phyloP scores from a whole-genome alignment of 2,888 invertebrate species.

The Chorisops tibialis region DNA sequence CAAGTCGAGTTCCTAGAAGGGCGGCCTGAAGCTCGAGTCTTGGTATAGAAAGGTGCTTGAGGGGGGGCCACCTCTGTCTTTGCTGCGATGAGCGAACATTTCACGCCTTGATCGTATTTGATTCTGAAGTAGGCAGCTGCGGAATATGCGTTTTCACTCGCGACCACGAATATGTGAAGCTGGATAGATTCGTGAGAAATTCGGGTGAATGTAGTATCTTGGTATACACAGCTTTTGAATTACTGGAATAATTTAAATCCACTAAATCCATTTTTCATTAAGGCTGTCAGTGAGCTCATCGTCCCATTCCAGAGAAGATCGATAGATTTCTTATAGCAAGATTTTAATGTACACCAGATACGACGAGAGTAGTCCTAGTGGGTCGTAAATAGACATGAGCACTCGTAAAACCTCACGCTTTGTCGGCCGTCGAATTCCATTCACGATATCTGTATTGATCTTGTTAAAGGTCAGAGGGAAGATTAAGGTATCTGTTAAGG shows the following conservation, averaged over 20 bases:
- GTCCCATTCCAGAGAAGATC: conserved; percentile 26
- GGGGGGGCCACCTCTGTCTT: conserved; percentile 32
- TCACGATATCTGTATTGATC: neutral
- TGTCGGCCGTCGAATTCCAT: too few relatives aligned
- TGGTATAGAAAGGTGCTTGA: too few relatives aligned
- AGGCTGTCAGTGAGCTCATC: conserved; percentile 25
- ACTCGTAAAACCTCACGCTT: conserved; percentile 24
- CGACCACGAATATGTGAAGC: neutral
- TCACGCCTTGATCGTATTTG: neutral
- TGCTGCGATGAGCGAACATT: conserved; percentile 28
- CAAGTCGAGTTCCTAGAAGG: conserved; percentile 27
- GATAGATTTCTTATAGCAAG: conserved; percentile 29
- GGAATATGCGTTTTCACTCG: neutral
- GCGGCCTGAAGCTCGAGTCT: conserved; percentile 31
- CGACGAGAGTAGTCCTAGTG: conserved; percentile 28
- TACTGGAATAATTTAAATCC: conserved; percentile 16
- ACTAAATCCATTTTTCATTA: conserved; percentile 20
- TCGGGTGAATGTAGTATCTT: conserved; percentile 3
- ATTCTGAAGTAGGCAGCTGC: too few relatives aligned
- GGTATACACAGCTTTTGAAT: conserved; percentile 24
- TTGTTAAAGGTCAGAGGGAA: too few relatives aligned
- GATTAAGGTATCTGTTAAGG: neutral
- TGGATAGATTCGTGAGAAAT: too few relatives aligned
- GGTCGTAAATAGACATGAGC: conserved; percentile 29
- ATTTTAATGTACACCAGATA: conserved; percentile 28